Evolutionary conservation across 1,140 invertebrate species (phyloP), one percentile per base, ranked within the genome.

Genomic region (Calephelis nemesis): DNA sequence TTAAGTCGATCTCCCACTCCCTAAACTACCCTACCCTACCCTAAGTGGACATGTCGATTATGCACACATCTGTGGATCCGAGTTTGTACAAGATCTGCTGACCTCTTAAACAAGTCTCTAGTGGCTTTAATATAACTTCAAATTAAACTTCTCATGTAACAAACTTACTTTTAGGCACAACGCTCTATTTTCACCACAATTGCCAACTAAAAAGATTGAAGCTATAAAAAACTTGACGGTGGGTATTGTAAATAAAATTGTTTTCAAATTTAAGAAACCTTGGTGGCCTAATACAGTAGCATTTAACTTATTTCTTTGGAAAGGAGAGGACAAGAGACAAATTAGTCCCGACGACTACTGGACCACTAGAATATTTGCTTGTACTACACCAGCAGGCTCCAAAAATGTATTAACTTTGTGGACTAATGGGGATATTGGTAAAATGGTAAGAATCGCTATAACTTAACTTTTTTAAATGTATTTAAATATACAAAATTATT

Each of bases 231-330:
- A 70, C 4, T 68, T 88, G 9, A 69, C 78, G 0, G 82, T 88
- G 11, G 85, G 85, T 1, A 69, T 86, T 0, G 75, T 83, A 52
- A 78, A 76, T 15, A 87, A 87, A 72, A 71, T 87, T 1, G 74
- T 83, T 10, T 63, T 87, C 10, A 70, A 70, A 15, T 85, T 85
- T 49, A 73, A 78, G 0, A 54, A 72, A 10, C 15, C 45, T 1
- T 77, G 77, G 75, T 75, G 77, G 58, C 70, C 19, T 40, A 71
- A 11, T 47, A 63, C 47, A 15, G 7, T 42, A 65, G 77, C 68
- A 12, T 48, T 70, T 19, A 15, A 71, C 54, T 60, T 40, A 3
- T 79, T 84, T 30, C 11, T 82, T 0, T 87, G 83, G 83, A 78
- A 47, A 13, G 63, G 63, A 0, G 76, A 72, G 15, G 82, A 83